Percentiles rank a stretch among this genome's conserved stretches.
phyloP scores from a whole-genome alignment of 1,140 invertebrate genomes.

The Anoplolepis gracilipes region DNA sequence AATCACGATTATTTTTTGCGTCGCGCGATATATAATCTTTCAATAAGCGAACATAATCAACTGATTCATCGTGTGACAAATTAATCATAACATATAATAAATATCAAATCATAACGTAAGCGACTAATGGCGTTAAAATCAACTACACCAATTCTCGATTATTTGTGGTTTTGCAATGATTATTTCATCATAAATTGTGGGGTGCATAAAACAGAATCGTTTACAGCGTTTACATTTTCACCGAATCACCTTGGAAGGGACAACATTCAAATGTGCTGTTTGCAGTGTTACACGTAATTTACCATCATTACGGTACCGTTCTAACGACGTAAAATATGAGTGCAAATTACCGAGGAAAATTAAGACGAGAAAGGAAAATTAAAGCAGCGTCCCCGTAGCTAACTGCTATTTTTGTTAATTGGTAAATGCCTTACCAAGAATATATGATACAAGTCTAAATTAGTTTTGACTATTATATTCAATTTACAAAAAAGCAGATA shows the following conservation, averaged over 20 bases:
- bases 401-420: conserved; percentile 52
- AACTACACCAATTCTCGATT: conserved; percentile 10
- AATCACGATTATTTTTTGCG: conserved; percentile 27
- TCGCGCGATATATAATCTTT: conserved; percentile 6
- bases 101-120: conserved; percentile 26
- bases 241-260: conserved; percentile 1
- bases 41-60: conserved; percentile 11
- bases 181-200: neutral
- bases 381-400: conserved; percentile 8
- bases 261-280: conserved; percentile 13
- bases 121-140: conserved; percentile 1
- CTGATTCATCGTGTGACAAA: neutral
- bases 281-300: conserved; percentile 67
- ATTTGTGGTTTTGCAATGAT: neutral
- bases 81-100: conserved; percentile 35
- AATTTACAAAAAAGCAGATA: neutral
- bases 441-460: conserved; percentile 16
- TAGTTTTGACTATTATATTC: neutral
- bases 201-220: neutral
- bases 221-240: neutral
- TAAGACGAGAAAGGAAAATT: conserved; percentile 64
- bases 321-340: conserved; percentile 70
- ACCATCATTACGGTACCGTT: conserved; percentile 49
- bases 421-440: conserved; percentile 36
- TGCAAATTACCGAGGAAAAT: conserved; percentile 68